Evolutionary conservation across 2,797 vertebrate genomes (phyloP).

Genomic region (Halcyon leucocephala): DNA sequence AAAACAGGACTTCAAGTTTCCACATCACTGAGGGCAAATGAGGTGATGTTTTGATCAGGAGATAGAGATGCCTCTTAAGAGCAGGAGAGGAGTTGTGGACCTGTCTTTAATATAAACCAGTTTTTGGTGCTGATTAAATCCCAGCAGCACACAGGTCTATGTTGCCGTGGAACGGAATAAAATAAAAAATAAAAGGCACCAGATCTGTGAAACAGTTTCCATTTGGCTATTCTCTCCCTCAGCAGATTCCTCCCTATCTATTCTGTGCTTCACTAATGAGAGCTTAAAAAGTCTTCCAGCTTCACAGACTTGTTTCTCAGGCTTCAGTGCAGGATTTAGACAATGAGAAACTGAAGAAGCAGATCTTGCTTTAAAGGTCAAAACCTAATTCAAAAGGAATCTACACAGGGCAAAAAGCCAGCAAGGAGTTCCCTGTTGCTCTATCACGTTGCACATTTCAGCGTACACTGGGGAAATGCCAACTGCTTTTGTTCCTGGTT

Average conservation of each 20-base stretch:
- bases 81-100: not conserved
- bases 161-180: not conserved
- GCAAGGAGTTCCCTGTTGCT: conserved; percentile 31
- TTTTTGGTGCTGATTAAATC: not conserved
- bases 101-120: not conserved
- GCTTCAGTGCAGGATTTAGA: not conserved
- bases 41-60: not conserved
- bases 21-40: not conserved
- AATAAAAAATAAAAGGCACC: not conserved
- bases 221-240: not conserved
- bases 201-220: not conserved
- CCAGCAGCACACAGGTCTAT: not conserved
- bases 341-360: conserved; percentile 17
- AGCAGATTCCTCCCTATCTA: not conserved
- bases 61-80: not conserved
- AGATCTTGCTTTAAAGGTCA: conserved; percentile 40
- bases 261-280: not conserved
- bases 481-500: conserved; percentile 19
- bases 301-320: conserved; percentile 27
- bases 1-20: not conserved
- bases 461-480: not conserved
- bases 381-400: conserved; percentile 38
- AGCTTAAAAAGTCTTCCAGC: not conserved
- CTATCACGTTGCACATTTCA: not conserved
- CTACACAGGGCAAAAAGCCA: conserved; percentile 27